Base-by-base conservation (phyloP, 37 sponge, comb jelly and placozoan species). In the Chondrilla cf. caribensis region DNA sequence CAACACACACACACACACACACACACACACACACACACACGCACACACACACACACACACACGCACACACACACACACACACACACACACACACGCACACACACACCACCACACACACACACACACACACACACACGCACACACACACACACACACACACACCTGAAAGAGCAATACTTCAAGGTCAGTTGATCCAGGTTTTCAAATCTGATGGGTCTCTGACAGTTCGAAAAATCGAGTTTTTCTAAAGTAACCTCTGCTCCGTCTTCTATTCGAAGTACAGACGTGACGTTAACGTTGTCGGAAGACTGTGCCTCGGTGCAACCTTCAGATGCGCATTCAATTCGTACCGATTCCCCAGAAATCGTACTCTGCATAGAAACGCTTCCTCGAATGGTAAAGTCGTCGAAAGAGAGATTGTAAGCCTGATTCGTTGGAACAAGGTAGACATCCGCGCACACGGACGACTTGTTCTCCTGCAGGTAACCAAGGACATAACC, bases 11-110 rank as follows among this genome's bases (percentile, higher is more conserved):
- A 83, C 84, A 83, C 84, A 83, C 73, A 70, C 84, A 83, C 84
- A 70, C 73, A 83, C 73, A 83, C 84, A 83, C 84, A 83, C 84
- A 71, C 73, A 70, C 73, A 83, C 84, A 83, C 84, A 83, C 84
- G 71, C 84, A 83, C 73, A 70, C 84, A 83, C 84, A 83, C 84
- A 83, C 84, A 83, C 84, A 83, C 73, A 70, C 84, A 83, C 84
- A 83, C 73, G 71, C 84, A 70, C 84, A 83, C 84, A 83, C 84
- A 83, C 73, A 70, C 84, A 70, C 84, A 71, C 84, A 83, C 84
- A 71, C 75, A 83, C 84, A 71, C 84, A 83, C 73, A 40, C 84
- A 83, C 84, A 71, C 84, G 71, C 75, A 71, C 84, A 83, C 84
- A 71, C 73, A 70, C 75, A 71, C 84, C 70, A 57, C 70, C 84